phyloP scores from a whole-genome alignment of 2,797 vertebrate genomes.

The Falco novaeseelandiae region DNA sequence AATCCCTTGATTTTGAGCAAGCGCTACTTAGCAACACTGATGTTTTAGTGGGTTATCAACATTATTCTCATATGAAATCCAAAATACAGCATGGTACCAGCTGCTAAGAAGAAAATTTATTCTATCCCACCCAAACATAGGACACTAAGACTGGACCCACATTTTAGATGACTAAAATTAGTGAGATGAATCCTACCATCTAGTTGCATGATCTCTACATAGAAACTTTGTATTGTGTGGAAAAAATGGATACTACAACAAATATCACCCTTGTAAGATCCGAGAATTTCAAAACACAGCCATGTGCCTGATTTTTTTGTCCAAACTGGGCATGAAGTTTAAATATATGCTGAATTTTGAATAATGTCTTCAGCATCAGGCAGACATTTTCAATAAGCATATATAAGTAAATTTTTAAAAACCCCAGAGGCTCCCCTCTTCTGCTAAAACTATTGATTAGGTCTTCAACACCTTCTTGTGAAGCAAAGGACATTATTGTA shows the following conservation, averaged over 20 bases:
- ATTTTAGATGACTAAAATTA: not conserved
- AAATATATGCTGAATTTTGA: not conserved
- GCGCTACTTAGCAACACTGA: too few species aligned
- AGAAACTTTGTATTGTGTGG: not conserved
- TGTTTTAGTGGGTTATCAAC: too few species aligned
- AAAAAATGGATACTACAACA: not conserved
- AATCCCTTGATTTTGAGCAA: too few species aligned
- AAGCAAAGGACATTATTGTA: not conserved
- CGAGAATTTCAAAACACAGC: not conserved
- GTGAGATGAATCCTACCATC: not conserved
- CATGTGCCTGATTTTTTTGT: not conserved
- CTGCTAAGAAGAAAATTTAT: too few species aligned
- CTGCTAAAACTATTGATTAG: not conserved
- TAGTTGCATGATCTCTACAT: fast-evolving
- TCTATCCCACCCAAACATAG: too few species aligned
- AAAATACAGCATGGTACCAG: too few species aligned
- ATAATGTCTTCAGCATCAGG: not conserved
- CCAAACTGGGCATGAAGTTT: not conserved
- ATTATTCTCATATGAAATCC: too few species aligned
- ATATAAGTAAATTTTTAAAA: not conserved
- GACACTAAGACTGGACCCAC: not conserved
- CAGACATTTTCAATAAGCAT: not conserved
- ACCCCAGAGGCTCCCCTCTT: not conserved
- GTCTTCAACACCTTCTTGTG: not conserved
- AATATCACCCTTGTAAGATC: not conserved